A percentile compares a stretch with the other conserved stretches of the same genome.
phyloP scores from a whole-genome alignment of 2,113 vertebrate genomes.

The Pygathrix nemaeus region DNA sequence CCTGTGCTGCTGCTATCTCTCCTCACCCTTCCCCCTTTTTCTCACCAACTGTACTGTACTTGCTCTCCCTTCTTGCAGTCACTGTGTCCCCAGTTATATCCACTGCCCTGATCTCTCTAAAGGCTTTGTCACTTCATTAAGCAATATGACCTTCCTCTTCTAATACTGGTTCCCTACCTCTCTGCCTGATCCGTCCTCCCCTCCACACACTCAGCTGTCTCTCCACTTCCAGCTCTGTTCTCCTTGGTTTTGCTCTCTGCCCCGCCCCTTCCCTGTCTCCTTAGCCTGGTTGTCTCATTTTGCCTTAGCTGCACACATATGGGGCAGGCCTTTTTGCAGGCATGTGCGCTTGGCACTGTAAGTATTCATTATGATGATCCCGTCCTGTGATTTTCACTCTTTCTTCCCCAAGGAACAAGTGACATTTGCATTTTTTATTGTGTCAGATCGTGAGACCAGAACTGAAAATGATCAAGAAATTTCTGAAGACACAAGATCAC shows the following conservation, averaged over 20 bases:
- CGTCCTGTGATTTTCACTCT: background rate
- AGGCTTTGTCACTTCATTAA: background rate
- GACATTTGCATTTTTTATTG: conserved; percentile 64
- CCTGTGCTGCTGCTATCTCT: background rate
- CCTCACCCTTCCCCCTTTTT: background rate
- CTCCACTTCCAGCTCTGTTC: background rate
- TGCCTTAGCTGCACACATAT: background rate
- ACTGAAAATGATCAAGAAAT: conserved; percentile 53
- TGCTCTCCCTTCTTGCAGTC: background rate
- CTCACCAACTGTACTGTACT: background rate
- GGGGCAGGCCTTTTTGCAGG: background rate
- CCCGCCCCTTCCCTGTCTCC: background rate
- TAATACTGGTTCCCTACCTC: background rate
- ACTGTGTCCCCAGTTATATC: background rate
- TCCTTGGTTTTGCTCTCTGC: background rate
- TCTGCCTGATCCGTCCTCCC: background rate
- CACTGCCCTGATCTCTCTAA: background rate
- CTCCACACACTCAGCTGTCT: background rate
- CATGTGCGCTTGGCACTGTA: background rate
- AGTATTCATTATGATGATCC: background rate
- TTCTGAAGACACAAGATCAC: conserved; percentile 65
- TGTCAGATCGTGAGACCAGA: conserved; percentile 76
- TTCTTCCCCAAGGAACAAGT: conserved; percentile 11
- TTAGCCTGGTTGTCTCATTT: background rate
- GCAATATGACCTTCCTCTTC: background rate